These are phyloP conservation scores for Corydoras maculifer DNA, from an alignment of 2,113 vertebrate species.

Conservation along the genomic window DNA sequence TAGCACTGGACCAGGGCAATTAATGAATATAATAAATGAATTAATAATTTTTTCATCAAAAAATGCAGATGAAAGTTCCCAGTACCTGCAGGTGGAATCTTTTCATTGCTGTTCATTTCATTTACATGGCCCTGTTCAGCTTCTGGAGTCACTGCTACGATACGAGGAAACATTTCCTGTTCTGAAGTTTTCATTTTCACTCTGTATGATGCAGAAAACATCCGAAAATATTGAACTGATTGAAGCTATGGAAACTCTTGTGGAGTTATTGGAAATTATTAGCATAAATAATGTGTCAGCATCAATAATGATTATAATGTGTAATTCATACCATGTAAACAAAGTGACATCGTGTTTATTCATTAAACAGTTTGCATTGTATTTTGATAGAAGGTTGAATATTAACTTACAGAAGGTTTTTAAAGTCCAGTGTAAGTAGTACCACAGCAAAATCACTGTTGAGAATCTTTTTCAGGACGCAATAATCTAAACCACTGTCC, in stretches of 20 bases:
- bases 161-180: conserved; percentile 48
- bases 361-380: too few relatives aligned
- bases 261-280: too few relatives aligned
- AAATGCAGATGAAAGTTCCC: too few relatives aligned
- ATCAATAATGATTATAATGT: too few relatives aligned
- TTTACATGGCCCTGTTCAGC: conserved; percentile 22
- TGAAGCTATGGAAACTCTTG: too few relatives aligned
- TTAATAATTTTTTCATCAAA: neutral
- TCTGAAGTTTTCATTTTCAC: conserved; percentile 63
- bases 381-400: neutral
- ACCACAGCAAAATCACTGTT: conserved; percentile 60
- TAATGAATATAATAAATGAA: too few relatives aligned
- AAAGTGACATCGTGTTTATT: too few relatives aligned
- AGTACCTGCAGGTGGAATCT: conserved; percentile 17
- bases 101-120: conserved; percentile 11
- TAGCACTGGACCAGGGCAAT: too few relatives aligned
- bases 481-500: conserved; percentile 77
- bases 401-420: conserved; percentile 60
- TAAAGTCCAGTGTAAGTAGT: conserved; percentile 68
- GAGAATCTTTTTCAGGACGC: conserved; percentile 67
- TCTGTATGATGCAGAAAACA: conserved; percentile 43
- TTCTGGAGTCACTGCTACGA: conserved; percentile 36
- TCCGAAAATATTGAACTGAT: neutral
- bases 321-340: too few relatives aligned
- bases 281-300: too few relatives aligned